Evolutionary conservation across 1,140 invertebrate genomes (phyloP).

Genomic region (Ceratoteleas bidentatus): DNA sequence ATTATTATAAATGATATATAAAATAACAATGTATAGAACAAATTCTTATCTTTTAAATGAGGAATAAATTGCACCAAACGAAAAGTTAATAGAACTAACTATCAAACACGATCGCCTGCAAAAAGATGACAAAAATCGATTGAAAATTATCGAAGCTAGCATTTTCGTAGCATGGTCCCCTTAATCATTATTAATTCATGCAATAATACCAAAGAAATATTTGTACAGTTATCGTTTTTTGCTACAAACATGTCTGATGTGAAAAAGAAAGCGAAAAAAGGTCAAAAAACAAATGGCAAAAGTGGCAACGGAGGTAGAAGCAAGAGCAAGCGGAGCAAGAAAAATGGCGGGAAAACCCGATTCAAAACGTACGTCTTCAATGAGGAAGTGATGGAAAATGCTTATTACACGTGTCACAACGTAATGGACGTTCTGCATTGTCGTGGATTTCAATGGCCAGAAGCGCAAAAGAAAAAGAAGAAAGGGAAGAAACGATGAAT

Average conservation of each 20-base stretch:
- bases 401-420: slow-evolving; percentile 93
- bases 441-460: slow-evolving; percentile 91
- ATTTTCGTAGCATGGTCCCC: too few species aligned
- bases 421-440: slow-evolving; percentile 89
- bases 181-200: too few species aligned
- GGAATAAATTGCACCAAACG: too few species aligned
- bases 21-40: too few species aligned
- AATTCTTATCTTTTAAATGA: too few species aligned
- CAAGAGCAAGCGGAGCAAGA: slow-evolving; percentile 82
- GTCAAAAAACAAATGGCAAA: slow-evolving; percentile 81
- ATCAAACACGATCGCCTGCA: too few species aligned
- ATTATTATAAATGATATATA: too few species aligned
- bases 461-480: slow-evolving; percentile 91
- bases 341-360: slow-evolving; percentile 83
- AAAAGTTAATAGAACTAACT: too few species aligned
- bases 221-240: background rate
- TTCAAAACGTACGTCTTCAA: slow-evolving; percentile 91
- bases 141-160: too few species aligned
- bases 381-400: slow-evolving; percentile 93
- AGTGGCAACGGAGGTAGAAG: slow-evolving; percentile 71
- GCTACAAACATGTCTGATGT: slow-evolving; percentile 53
- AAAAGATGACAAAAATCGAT: too few species aligned
- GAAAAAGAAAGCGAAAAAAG: slow-evolving; percentile 63
- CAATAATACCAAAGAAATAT: background rate
- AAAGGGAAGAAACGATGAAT: slow-evolving; percentile 83